Conservation (phyloP, 2,888 invertebrate genomes). For the Trissolcus brochymenae region DNA sequence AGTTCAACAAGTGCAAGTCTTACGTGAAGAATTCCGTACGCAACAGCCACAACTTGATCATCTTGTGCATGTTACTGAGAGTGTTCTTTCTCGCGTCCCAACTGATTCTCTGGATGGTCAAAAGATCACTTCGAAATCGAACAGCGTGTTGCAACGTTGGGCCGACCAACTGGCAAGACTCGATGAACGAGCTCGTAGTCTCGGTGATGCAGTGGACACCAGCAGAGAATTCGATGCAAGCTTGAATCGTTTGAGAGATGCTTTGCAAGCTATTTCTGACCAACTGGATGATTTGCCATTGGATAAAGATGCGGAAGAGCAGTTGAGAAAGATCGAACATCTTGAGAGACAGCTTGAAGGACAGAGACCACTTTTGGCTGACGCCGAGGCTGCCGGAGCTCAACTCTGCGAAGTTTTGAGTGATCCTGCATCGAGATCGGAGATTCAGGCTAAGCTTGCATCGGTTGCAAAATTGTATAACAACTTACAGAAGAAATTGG, state of each 20-base stretch:
- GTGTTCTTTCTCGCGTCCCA: slow-evolving; percentile 79
- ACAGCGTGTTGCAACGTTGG: slow-evolving; percentile 80
- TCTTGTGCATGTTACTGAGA: slow-evolving; percentile 87
- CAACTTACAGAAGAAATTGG: slow-evolving; percentile 91
- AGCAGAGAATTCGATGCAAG: slow-evolving; percentile 95
- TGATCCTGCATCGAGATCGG: slow-evolving; percentile 92
- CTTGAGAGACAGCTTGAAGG: slow-evolving; percentile 92
- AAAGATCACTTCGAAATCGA: slow-evolving; percentile 84
- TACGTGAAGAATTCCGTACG: slow-evolving; percentile 95
- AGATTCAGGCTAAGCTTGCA: slow-evolving; percentile 91
- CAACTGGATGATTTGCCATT: slow-evolving; percentile 88
- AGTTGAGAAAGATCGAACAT: slow-evolving; percentile 90
- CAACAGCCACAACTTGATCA: slow-evolving; percentile 94
- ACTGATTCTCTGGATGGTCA: slow-evolving; percentile 80
- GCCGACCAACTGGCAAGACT: slow-evolving; percentile 86
- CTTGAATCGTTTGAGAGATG: slow-evolving; percentile 87
- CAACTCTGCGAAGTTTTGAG: slow-evolving; percentile 91
- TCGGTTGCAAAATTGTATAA: slow-evolving; percentile 92
- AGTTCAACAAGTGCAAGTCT: slow-evolving; percentile 92
- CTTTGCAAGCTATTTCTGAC: slow-evolving; percentile 91
- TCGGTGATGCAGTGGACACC: slow-evolving; percentile 94
- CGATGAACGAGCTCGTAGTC: slow-evolving; percentile 90
- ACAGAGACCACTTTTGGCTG: slow-evolving; percentile 90
- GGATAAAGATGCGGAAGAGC: slow-evolving; percentile 91
- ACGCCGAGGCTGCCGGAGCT: slow-evolving; percentile 92